Percentiles rank a stretch among this genome's conserved stretches.
Evolutionary conservation across 2,113 vertebrate species (phyloP).

Genomic region (Puntigrus tetrazona): DNA sequence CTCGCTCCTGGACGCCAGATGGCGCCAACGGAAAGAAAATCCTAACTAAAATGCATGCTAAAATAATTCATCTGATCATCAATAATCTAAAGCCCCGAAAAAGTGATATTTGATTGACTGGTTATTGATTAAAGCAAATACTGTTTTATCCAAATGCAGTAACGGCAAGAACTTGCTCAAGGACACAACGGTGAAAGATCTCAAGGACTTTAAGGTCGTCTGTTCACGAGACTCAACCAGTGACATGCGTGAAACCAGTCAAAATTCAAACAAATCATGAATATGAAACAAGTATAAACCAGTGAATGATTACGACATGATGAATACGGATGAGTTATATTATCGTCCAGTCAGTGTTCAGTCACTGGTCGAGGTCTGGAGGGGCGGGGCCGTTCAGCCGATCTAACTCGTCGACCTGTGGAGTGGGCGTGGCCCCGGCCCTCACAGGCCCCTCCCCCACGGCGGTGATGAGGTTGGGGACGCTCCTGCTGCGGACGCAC

Average conservation of each 20-base stretch:
- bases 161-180: not conserved
- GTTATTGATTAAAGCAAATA: not conserved
- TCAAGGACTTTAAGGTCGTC: not conserved
- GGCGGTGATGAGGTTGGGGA: constrained; percentile 88
- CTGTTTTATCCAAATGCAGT: not conserved
- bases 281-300: not conserved
- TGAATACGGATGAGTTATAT: not conserved
- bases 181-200: not conserved
- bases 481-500: constrained; percentile 98
- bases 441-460: constrained; percentile 91
- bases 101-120: not conserved
- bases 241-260: not conserved
- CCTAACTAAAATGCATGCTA: not conserved
- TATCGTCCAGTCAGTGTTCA: not conserved
- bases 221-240: not conserved
- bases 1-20: not conserved
- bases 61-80: not conserved
- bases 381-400: constrained; percentile 26
- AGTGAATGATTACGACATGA: not conserved
- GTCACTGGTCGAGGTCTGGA: not conserved
- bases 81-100: not conserved
- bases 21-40: not conserved
- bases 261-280: not conserved
- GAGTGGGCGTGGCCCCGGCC: constrained; percentile 89
- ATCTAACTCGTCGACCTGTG: constrained; percentile 94